Evolutionary conservation across 30 jellyfish, hydroid and myxozoan genomes (phyloP).

Genomic region (Aurelia aurita): DNA sequence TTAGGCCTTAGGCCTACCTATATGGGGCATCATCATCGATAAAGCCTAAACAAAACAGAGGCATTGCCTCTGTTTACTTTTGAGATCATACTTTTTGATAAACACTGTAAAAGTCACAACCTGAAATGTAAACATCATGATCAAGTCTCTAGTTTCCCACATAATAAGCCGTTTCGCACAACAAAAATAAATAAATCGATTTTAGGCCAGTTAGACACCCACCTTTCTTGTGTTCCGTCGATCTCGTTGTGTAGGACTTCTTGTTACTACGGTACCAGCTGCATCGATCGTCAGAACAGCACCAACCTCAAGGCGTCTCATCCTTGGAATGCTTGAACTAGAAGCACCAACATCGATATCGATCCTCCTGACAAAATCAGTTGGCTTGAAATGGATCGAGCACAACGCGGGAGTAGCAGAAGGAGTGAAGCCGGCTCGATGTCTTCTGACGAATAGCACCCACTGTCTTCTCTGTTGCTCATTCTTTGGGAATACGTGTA

Average conservation of each 20-base stretch:
- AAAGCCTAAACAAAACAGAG: too few relatives aligned
- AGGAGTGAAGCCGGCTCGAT: too few relatives aligned
- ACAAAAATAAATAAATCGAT: neutral
- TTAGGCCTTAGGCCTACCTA: too few relatives aligned
- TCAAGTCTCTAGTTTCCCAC: too few relatives aligned
- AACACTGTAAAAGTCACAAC: too few relatives aligned
- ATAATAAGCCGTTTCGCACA: neutral
- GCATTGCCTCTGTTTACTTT: too few relatives aligned
- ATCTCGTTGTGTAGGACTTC: neutral
- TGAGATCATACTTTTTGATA: too few relatives aligned
- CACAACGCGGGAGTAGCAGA: too few relatives aligned
- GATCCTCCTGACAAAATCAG: neutral
- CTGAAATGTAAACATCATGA: too few relatives aligned
- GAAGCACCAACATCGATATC: neutral
- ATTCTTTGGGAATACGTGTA: slow-evolving; percentile 3
- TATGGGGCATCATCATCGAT: too few relatives aligned
- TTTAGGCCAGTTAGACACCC: neutral
- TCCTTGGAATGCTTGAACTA: slow-evolving; percentile 1
- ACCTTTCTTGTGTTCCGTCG: neutral
- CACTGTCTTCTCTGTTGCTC: too few relatives aligned
- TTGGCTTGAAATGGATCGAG: neutral
- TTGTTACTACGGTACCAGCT: neutral
- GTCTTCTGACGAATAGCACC: too few relatives aligned
- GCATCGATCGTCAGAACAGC: slow-evolving; percentile 15
- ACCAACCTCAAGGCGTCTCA: slow-evolving; percentile 3